Evolutionary conservation across 2,888 invertebrate species (phyloP), one percentile per base, ranked within the genome.

Genomic region (Buathra laborator): DNA sequence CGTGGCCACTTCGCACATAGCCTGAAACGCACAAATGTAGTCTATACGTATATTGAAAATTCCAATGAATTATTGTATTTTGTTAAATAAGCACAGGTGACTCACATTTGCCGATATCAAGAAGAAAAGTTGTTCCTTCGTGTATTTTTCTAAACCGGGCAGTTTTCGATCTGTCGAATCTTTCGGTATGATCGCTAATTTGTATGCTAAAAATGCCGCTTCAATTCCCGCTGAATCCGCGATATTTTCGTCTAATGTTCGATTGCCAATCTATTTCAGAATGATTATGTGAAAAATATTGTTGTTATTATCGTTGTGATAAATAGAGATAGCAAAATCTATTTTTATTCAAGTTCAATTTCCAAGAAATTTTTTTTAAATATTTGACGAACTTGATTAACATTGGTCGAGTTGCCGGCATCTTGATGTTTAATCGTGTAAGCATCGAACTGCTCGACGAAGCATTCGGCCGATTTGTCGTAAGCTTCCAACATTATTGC

Each of bases 121-220:
- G 53, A 83, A 83, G 51, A 83, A 83, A 29, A 83, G 59, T 51
- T 79, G 62, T 24, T 83, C 78, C 29, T 44, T 74, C 24, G 59
- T 71, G 37, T 71, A 83, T 16, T 78, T 48, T 10, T 83, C 83
- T 3, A 83, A 56, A 3, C 83, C 83, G 19, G 67, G 51, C 7
- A 83, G 29, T 59, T 59, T 77, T 4, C n/a, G 19, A 19, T 78
- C 67, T 43, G 71, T 43, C 16, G 59, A 66, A 2, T 59, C 59
- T 5, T 71, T 62, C 44, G 37, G 29, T 62, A 56, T 48, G 19
- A 59, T 59, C 16, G 64, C 64, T 16, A 5, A 24, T 32, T 43
- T 66, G 56, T 66, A 83, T 56, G 83, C 67, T 12, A 48, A 46
- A 16, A 74, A 83, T 14, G 74, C 53, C 14, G 37, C 74, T 7